A percentile compares a stretch with the other conserved stretches of the same genome.
These are phyloP conservation scores for Zaprionus ornatus DNA, from an alignment of 1,140 invertebrate genomes.

Conservation along the genomic window DNA sequence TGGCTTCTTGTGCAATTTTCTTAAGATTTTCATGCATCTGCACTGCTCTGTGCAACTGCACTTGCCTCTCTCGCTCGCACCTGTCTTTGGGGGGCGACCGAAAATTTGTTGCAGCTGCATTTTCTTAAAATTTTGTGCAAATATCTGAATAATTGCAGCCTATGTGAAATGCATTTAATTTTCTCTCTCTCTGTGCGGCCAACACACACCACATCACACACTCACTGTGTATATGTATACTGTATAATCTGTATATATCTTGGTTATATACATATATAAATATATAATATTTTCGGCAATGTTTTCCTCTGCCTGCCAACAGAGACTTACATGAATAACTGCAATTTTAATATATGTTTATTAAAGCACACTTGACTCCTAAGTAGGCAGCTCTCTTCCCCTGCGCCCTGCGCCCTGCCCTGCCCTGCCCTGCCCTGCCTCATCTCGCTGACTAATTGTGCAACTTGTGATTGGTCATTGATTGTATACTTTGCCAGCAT, in stretches of 20 bases:
- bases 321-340: conserved; percentile 80
- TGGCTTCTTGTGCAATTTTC: conserved; percentile 74
- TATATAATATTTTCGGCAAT: conserved; percentile 42
- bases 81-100: not conserved
- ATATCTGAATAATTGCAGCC: conserved; percentile 74
- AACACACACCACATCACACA: not conserved
- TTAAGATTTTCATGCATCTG: conserved; percentile 64
- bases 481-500: conserved; percentile 62
- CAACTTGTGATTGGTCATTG: conserved; percentile 78
- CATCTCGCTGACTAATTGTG: conserved; percentile 53
- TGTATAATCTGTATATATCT: conserved; percentile 7
- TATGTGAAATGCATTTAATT: conserved; percentile 62
- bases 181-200: conserved; percentile 17
- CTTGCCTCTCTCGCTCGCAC: conserved; percentile 51
- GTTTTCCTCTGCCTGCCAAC: conserved; percentile 52
- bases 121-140: conserved; percentile 80
- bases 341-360: conserved; percentile 83
- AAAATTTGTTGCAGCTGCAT: conserved; percentile 78
- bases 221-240: not conserved
- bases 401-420: not conserved
- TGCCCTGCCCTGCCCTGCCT: not conserved
- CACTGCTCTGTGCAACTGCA: conserved; percentile 33
- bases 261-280: conserved; percentile 26
- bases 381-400: conserved; percentile 43
- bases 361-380: conserved; percentile 62